These are phyloP conservation scores for Bimastos eiseni DNA, from an alignment of 2,888 invertebrate species.

Conservation along the genomic window DNA sequence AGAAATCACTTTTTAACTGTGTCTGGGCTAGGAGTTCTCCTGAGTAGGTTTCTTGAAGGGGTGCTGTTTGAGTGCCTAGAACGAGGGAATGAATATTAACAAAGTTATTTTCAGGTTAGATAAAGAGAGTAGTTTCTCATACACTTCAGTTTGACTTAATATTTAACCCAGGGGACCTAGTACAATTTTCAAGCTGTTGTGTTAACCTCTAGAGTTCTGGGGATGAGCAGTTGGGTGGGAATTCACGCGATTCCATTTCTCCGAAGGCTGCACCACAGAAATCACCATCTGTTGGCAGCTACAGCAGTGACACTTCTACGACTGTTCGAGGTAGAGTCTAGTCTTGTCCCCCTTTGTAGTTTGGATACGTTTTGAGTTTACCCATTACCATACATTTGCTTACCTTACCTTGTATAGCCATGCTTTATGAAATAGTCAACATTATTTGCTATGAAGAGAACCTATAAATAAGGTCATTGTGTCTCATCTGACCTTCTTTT, in stretches of 20 bases:
- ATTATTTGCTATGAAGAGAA: no score
- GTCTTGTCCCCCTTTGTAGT: neutral
- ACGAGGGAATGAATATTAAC: no score
- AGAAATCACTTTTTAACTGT: no score
- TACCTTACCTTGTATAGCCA: no score
- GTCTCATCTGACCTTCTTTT: neutral
- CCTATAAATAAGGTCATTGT: neutral
- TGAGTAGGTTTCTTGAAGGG: no score
- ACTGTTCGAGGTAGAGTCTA: neutral
- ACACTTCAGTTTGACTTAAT: neutral
- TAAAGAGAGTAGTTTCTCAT: neutral
- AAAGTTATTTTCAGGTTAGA: no score
- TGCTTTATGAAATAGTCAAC: no score
- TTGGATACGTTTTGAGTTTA: neutral
- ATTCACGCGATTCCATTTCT: neutral
- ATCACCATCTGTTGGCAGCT: neutral
- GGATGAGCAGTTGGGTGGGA: neutral
- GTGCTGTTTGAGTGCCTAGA: no score
- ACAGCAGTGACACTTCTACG: neutral
- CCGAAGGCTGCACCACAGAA: neutral
- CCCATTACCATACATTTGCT: neutral
- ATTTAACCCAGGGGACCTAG: neutral
- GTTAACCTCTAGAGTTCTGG: neutral
- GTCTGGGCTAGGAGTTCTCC: no score
- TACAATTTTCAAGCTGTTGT: neutral